Evolutionary conservation across 2,113 vertebrate species (phyloP).

Genomic region (Actinemys pallida): DNA sequence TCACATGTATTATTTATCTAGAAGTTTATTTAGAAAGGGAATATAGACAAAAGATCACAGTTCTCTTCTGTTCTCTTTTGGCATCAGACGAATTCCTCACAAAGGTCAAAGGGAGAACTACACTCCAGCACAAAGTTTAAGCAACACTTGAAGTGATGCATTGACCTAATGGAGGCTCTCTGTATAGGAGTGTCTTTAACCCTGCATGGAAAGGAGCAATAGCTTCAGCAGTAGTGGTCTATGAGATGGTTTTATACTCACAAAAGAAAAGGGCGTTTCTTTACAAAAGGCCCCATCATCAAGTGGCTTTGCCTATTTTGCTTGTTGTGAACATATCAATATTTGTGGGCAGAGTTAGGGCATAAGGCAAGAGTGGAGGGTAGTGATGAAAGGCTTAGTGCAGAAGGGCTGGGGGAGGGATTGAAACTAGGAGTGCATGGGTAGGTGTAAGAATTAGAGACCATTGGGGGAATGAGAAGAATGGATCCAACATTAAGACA

Average conservation of each 20-base stretch:
- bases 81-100: slow-evolving; percentile 50
- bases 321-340: neutral
- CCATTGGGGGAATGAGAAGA: neutral
- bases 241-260: slow-evolving; percentile 16
- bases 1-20: slow-evolving; percentile 34
- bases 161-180: neutral
- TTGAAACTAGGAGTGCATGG: neutral
- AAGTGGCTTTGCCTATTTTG: neutral
- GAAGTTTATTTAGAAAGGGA: slow-evolving; percentile 68
- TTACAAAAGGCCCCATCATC: neutral
- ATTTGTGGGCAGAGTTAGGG: neutral
- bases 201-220: slow-evolving; percentile 46
- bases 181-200: slow-evolving; percentile 30
- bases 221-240: slow-evolving; percentile 22
- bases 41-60: slow-evolving; percentile 38
- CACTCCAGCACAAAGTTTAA: slow-evolving; percentile 48
- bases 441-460: neutral
- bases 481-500: neutral
- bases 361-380: neutral
- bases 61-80: slow-evolving; percentile 60
- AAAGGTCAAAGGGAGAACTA: slow-evolving; percentile 53
- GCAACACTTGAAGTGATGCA: slow-evolving; percentile 54
- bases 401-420: neutral
- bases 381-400: neutral
- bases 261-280: neutral